Evolutionary conservation across 2,797 vertebrate species (phyloP), one percentile per base, ranked within the genome.

Genomic region (Cuculus canorus): DNA sequence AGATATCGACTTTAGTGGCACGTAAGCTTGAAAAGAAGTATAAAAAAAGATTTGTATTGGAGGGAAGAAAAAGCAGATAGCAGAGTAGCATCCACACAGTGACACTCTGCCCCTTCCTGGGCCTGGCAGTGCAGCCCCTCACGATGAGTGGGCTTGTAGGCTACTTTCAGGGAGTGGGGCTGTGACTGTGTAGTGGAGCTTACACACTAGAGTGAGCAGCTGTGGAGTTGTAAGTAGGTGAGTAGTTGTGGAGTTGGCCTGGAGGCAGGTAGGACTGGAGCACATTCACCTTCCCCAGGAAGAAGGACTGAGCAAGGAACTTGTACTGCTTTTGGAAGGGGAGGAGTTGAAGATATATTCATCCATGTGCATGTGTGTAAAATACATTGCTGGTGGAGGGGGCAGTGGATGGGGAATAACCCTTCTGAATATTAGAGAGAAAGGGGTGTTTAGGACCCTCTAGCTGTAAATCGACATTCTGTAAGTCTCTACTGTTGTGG

Each of bases 321-420:
- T 53, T 1, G 1, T 1, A 4, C 24, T 25, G 14, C 16, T 32
- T 1, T 14, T 87, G n/a, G 15, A 18, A 19, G 3, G 2, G 13
- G 22, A 11, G 3, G 9, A 22, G 18, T 10, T 1, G 3, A 2
- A 21, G 7, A 0, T 7, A 3, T 41, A 4, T 33, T 10, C 3
- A 17, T 50, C 37, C 16, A 8, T 3, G 14, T 61, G 32, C 13
- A 0, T 30, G 8, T 25, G 4, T 41, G 17, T 72, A 53, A 70
- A 17, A 6, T 19, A 54, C 18, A 12, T 4, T 9, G n/a, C 2
- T 15, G 53, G 3, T 2, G 6, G 23, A 59, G 18, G 16, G 17
- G 6, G 4, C 7, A 59, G 8, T 22, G 30, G 12, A 35, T 22
- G 21, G 43, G 13, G 23, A 79, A 61, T 22, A 61, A 5, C 12